Base-by-base conservation (phyloP, 2,888 invertebrate genomes). In the Atethmia centrago region DNA sequence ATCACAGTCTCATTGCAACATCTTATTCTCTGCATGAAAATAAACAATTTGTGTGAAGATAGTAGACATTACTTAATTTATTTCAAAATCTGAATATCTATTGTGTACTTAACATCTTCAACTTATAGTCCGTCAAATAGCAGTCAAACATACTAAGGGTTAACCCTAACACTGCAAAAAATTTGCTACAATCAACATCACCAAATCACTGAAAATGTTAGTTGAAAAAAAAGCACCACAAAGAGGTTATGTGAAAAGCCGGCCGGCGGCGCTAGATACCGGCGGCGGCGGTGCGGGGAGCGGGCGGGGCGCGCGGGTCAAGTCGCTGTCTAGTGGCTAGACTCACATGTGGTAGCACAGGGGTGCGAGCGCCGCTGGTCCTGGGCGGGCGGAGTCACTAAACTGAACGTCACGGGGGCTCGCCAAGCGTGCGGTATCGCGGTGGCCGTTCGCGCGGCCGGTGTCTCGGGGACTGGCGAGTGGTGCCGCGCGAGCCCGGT, bases 391-490 rank as follows among this genome's bases (percentile, higher is more conserved):
- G 90, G 91, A 83, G 90, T 87, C 92, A 92, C 92, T 86, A 88
- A 92, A 92, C 91, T 89, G 92, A 90, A 92, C 91, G 87, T 88
- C 88, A 86, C 87, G 84, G 87, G 87, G 79, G 84, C 74, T 88
- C 87, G 87, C 89, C 83, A 78, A 72, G 80, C 85, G 86, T 80
- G 83, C 87, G 88, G 84, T 89, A 85, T 93, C 93, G 94, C 95
- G 94, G 90, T 94, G 95, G 95, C 95, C 95, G 96, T 93, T 95
- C 96, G 91, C 95, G 90, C 94, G 95, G 96, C 95, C 96, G 95
- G 94, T 95, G 95, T 95, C 94, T 95, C 94, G 94, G 93, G 95
- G 95, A 96, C 96, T 96, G 95, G 93, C 95, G 94, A 92, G 92
- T 92, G 91, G 89, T 83, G 87, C 89, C 82, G 83, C 88, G 90